Evolutionary conservation across 2,797 vertebrate species (phyloP).

Genomic region (Pagetopsis macropterus): DNA sequence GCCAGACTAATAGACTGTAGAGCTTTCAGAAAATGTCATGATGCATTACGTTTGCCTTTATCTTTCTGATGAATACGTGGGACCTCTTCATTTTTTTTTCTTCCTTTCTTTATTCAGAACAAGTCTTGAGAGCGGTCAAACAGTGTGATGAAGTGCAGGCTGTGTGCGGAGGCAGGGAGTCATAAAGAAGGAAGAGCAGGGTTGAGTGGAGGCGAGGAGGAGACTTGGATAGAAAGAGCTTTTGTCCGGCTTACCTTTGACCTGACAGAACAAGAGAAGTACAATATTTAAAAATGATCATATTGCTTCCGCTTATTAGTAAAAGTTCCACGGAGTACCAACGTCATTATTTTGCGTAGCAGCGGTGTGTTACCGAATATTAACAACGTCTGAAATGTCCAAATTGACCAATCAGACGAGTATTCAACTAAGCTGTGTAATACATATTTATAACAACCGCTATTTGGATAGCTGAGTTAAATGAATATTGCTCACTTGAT

Average conservation of each 20-base stretch:
- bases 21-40: slow-evolving; percentile 10
- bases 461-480: no score
- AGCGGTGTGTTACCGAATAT: no score
- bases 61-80: slow-evolving; percentile 2
- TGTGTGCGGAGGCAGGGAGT: not conserved
- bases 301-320: no score
- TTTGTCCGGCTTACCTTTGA: slow-evolving; percentile 62
- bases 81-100: slow-evolving; percentile 5
- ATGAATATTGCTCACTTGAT: no score
- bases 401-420: no score
- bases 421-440: no score
- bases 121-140: slow-evolving; percentile 24
- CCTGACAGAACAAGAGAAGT: slow-evolving; percentile 55
- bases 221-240: slow-evolving; percentile 22
- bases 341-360: no score
- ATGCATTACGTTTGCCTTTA: slow-evolving; percentile 21
- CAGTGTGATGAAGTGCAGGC: slow-evolving; percentile 17
- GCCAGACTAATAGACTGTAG: not conserved
- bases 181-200: slow-evolving; percentile 25
- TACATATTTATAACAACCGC: no score
- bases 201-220: slow-evolving; percentile 3
- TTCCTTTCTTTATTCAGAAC: slow-evolving; percentile 17
- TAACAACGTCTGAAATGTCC: no score
- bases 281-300: not conserved
- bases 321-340: no score